phyloP scores from a whole-genome alignment of 2,113 vertebrate genomes.

The Xyrauchen texanus region DNA sequence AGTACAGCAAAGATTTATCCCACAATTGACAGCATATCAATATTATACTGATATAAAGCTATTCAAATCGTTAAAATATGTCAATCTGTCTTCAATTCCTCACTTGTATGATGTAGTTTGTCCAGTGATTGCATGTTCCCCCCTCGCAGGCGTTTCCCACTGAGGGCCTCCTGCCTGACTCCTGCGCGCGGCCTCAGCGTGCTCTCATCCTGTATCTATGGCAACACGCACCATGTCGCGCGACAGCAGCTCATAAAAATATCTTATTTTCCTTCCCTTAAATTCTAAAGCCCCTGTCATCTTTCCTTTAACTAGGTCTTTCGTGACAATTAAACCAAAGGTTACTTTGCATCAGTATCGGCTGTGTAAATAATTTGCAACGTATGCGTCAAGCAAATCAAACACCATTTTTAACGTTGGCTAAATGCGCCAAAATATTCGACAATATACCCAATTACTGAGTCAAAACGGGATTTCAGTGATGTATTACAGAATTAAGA shows the following conservation, averaged over 20 bases:
- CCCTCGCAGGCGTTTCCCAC: not conserved
- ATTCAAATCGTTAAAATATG: too few relatives aligned
- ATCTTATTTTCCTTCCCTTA: not conserved
- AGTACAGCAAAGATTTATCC: too few relatives aligned
- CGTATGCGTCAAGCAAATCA: not conserved
- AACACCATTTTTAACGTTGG: too few relatives aligned
- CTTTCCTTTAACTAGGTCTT: not conserved
- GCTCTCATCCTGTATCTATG: constrained; percentile 75
- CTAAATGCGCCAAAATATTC: too few relatives aligned
- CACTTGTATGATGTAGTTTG: too few relatives aligned
- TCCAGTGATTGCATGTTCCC: not conserved
- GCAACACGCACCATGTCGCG: constrained; percentile 64
- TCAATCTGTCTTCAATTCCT: too few relatives aligned
- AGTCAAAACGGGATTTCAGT: too few relatives aligned
- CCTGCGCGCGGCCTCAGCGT: not conserved
- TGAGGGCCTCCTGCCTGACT: not conserved
- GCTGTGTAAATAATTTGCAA: not conserved
- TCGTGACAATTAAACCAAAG: not conserved
- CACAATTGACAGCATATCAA: too few relatives aligned
- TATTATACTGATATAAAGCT: too few relatives aligned
- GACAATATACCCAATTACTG: too few relatives aligned
- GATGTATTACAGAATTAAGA: too few relatives aligned
- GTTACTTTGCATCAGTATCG: not conserved
- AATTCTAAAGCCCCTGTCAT: not conserved
- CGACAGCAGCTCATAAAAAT: not conserved